phyloP scores from a whole-genome alignment of 2,113 vertebrate genomes.

The Cricetomys ansorgei region DNA sequence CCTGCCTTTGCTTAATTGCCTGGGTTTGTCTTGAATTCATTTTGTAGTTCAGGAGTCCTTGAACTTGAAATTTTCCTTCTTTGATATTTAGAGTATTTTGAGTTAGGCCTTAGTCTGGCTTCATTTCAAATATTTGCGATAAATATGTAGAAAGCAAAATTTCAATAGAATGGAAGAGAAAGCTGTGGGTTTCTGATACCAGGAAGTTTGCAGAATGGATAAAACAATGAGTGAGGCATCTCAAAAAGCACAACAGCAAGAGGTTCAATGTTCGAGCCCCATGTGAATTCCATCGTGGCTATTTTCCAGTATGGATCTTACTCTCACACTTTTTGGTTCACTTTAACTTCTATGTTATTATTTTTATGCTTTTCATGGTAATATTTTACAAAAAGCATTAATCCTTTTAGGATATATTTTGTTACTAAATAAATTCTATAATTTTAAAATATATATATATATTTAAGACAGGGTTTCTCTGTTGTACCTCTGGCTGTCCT shows the following conservation, averaged over 20 bases:
- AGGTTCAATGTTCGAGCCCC: background rate
- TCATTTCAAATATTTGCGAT: background rate
- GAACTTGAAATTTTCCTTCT: background rate
- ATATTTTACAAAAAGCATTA: background rate
- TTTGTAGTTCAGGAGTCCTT: background rate
- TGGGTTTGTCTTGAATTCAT: background rate
- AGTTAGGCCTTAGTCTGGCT: background rate
- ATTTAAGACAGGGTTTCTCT: too few relatives aligned
- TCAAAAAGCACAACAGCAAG: background rate
- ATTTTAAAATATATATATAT: background rate
- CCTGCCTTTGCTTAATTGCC: background rate
- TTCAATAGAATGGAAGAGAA: background rate
- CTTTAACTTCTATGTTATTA: conserved; percentile 18
- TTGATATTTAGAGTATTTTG: background rate
- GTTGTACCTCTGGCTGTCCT: too few relatives aligned
- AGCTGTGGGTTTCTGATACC: background rate
- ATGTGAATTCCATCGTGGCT: background rate
- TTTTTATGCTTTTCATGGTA: background rate
- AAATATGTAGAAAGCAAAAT: background rate
- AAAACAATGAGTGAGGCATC: background rate
- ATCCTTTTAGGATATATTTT: background rate
- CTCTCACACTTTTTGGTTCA: background rate
- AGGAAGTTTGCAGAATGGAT: background rate
- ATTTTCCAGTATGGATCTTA: background rate
- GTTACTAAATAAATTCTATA: conserved; percentile 24